Evolutionary conservation across 2,113 vertebrate species (phyloP).

Genomic region (Ammodytes marinus): DNA sequence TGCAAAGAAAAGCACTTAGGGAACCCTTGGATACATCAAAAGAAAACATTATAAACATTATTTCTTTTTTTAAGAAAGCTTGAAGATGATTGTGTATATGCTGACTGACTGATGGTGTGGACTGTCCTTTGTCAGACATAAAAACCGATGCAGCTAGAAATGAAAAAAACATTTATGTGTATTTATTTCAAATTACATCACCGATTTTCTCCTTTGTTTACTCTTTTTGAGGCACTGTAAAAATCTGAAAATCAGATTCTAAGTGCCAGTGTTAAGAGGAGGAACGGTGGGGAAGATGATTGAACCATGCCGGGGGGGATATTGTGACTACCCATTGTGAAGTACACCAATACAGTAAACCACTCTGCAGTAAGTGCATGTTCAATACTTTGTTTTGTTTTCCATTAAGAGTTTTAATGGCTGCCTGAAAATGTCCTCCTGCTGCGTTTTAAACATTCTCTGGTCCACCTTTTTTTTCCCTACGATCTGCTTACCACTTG

Average conservation of each 20-base stretch:
- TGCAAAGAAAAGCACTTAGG: slow-evolving; percentile 25
- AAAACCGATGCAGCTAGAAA: background rate
- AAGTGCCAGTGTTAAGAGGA: background rate
- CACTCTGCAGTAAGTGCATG: background rate
- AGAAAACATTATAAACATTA: background rate
- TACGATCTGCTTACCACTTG: background rate
- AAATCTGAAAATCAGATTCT: background rate
- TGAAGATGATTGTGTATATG: background rate
- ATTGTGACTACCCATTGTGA: background rate
- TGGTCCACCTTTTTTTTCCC: background rate
- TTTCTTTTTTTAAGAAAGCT: background rate
- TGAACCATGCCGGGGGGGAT: background rate
- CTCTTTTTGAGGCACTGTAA: background rate
- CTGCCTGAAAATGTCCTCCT: slow-evolving; percentile 5
- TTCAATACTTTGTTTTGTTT: slow-evolving; percentile 25
- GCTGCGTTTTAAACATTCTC: slow-evolving; percentile 17
- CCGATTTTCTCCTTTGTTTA: background rate
- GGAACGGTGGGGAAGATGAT: background rate
- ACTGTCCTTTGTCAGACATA: background rate
- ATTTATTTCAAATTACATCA: background rate
- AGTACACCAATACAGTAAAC: background rate
- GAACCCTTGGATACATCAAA: slow-evolving; percentile 7
- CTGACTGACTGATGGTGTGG: background rate
- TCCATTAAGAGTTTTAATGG: background rate
- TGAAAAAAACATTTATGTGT: too few relatives aligned